Conservation (phyloP, 1,140 invertebrate genomes). For the fruit fly (Drosophila melanogaster) region DNA sequence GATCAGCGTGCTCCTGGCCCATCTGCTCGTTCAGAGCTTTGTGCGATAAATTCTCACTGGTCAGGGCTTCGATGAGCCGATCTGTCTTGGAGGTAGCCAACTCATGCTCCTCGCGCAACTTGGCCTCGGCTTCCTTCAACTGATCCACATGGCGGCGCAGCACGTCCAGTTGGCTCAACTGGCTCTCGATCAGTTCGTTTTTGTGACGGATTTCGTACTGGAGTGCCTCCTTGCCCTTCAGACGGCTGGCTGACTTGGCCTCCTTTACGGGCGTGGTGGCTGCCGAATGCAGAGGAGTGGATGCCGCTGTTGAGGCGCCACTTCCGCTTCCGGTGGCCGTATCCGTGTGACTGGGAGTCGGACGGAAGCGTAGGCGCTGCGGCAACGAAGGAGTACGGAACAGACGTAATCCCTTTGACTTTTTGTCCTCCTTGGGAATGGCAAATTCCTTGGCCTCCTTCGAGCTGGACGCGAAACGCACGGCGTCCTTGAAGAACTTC, state of each 20-base stretch:
- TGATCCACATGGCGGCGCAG: slow-evolving; percentile 76
- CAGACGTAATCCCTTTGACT: slow-evolving; percentile 75
- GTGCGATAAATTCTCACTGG: slow-evolving; percentile 58
- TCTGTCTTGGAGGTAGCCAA: slow-evolving; percentile 61
- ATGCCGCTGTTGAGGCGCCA: slow-evolving; percentile 67
- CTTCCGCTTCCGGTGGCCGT: slow-evolving; percentile 32
- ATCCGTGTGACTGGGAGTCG: slow-evolving; percentile 61
- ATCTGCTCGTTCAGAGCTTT: slow-evolving; percentile 71
- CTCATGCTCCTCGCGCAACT: slow-evolving; percentile 72
- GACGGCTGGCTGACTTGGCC: slow-evolving; percentile 67
- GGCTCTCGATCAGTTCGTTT: slow-evolving; percentile 80
- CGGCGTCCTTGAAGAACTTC: slow-evolving; percentile 83
- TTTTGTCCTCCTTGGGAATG: slow-evolving; percentile 82
- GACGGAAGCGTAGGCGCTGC: slow-evolving; percentile 79
- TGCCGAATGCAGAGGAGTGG: slow-evolving; percentile 75
- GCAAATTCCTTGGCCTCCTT: slow-evolving; percentile 83
- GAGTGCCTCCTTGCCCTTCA: slow-evolving; percentile 83
- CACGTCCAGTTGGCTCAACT: slow-evolving; percentile 77
- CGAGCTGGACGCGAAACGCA: slow-evolving; percentile 71
- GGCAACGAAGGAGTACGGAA: slow-evolving; percentile 82
- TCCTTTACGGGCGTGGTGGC: slow-evolving; percentile 80
- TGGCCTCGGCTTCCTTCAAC: slow-evolving; percentile 73
- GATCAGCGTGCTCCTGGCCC: slow-evolving; percentile 45
- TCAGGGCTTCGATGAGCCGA: slow-evolving; percentile 61
- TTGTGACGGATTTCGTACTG: slow-evolving; percentile 81